These are phyloP conservation scores for Anas capensis DNA, from an alignment of 2,797 vertebrate species.

Conservation along the genomic window DNA sequence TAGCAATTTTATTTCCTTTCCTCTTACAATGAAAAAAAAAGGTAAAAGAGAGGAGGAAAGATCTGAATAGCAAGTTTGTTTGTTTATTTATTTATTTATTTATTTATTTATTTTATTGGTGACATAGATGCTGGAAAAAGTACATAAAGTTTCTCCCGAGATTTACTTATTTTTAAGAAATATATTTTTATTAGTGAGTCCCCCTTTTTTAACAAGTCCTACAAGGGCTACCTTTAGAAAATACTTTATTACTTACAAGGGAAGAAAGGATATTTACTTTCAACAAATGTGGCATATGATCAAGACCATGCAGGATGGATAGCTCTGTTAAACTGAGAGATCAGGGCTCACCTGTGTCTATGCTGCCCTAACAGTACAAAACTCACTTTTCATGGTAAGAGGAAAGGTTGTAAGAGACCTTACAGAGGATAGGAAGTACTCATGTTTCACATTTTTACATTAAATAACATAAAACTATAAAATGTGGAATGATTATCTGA, in stretches of 20 bases:
- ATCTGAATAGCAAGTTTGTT: not conserved
- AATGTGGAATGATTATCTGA: not conserved
- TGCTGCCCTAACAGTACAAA: not conserved
- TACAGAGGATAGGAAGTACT: not conserved
- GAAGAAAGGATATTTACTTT: not conserved
- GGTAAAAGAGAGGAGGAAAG: not conserved
- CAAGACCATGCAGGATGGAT: not conserved
- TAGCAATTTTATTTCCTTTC: not conserved
- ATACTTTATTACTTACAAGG: not conserved
- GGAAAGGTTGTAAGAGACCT: not conserved
- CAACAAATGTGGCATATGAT: not conserved
- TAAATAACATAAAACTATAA: not conserved
- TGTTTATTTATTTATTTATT: accelerated
- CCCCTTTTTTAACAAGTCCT: not conserved
- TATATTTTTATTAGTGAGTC: not conserved
- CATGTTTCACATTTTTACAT: not conserved
- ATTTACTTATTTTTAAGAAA: not conserved
- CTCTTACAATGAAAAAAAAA: not conserved
- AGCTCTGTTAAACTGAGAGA: not conserved
- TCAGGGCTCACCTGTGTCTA: not conserved
- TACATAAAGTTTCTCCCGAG: not conserved
- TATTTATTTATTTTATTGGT: not conserved
- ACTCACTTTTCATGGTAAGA: not conserved
- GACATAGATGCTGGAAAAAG: not conserved
- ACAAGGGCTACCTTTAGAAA: not conserved